These are phyloP conservation scores for Meteorus colon DNA, from an alignment of 2,888 invertebrate genomes.

Conservation along the genomic window DNA sequence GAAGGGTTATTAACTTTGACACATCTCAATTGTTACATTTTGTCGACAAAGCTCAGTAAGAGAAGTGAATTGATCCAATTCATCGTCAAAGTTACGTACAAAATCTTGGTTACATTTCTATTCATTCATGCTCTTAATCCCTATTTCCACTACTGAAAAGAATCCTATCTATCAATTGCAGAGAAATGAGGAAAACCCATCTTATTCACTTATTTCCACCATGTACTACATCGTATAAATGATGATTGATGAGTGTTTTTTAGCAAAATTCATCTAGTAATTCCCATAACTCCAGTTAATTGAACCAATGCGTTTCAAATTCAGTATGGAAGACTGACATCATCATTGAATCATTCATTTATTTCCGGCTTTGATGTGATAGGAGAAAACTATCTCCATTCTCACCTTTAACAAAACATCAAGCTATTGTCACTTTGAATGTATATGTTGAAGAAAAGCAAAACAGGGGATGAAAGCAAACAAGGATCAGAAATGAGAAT, in stretches of 20 bases:
- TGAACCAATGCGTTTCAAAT: no score
- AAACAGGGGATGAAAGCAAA: neutral
- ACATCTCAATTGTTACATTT: neutral
- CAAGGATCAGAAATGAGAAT: neutral
- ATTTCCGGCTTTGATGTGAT: no score
- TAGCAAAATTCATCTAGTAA: no score
- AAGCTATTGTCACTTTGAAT: slow-evolving; percentile 3
- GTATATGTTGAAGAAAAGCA: neutral
- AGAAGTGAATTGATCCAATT: neutral
- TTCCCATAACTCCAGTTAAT: no score
- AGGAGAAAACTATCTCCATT: neutral
- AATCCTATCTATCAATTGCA: neutral
- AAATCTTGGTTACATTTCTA: neutral
- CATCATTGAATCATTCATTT: no score
- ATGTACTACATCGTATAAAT: no score
- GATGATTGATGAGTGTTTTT: no score
- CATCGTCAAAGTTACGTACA: neutral
- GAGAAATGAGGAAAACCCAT: neutral
- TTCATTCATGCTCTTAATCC: neutral
- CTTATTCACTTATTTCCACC: no score
- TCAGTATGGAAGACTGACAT: no score
- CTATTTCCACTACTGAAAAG: neutral
- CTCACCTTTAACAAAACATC: neutral
- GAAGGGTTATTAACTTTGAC: neutral
- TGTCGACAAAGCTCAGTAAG: neutral